phyloP scores from a whole-genome alignment of 1,140 invertebrate genomes.

The Orchestia grillus region DNA sequence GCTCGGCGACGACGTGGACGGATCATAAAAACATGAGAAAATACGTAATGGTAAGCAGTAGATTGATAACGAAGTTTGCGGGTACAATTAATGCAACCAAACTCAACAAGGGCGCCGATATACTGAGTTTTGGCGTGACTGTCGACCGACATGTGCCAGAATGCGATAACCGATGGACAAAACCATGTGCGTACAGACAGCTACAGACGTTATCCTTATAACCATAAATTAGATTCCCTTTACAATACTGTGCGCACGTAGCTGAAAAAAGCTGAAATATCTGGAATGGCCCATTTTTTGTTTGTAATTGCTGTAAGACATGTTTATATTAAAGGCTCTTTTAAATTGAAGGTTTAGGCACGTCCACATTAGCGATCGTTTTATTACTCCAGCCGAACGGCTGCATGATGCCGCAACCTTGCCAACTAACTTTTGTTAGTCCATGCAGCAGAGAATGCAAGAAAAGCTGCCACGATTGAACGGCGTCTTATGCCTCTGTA shows the following conservation, averaged over 20 bases:
- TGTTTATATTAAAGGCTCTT: background rate
- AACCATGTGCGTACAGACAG: background rate
- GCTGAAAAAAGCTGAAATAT: background rate
- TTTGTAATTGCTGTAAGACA: background rate
- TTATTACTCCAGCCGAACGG: background rate
- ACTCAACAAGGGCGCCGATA: background rate
- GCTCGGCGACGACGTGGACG: background rate
- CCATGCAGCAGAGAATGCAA: background rate
- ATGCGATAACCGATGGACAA: background rate
- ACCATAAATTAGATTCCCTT: background rate
- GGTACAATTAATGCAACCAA: background rate
- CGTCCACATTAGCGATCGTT: background rate
- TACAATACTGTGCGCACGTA: background rate
- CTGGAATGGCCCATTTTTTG: background rate
- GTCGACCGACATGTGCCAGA: background rate
- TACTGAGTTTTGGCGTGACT: background rate
- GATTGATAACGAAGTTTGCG: background rate
- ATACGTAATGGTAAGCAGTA: background rate
- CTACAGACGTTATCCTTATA: background rate
- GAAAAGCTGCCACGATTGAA: background rate
- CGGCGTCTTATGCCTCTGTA: background rate
- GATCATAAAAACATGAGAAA: background rate
- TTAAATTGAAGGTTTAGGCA: background rate
- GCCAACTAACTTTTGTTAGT: background rate
- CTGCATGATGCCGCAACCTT: background rate